These are phyloP conservation scores for Leptinotarsa defecta DNA, from an alignment of 1,140 invertebrate species.

Conservation along the genomic window DNA sequence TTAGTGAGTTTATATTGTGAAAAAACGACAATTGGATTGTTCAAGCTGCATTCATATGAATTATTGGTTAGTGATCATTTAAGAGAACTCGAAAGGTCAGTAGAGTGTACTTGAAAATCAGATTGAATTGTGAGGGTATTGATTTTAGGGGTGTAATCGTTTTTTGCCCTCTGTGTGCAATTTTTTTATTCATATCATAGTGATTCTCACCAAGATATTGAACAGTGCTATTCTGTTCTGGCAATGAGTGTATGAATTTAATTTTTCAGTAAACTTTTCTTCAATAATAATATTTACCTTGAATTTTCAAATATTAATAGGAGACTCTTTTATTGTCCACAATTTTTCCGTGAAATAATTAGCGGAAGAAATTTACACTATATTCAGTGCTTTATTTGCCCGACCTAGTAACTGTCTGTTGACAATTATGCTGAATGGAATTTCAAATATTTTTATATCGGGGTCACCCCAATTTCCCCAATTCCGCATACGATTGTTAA, in stretches of 20 bases:
- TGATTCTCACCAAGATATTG: too few relatives aligned
- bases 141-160: conserved; percentile 36
- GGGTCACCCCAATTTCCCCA: conserved; percentile 47
- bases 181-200: not conserved
- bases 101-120: conserved; percentile 10
- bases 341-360: too few relatives aligned
- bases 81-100: conserved; percentile 28
- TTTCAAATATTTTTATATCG: conserved; percentile 51
- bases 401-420: conserved; percentile 42
- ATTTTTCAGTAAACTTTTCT: not conserved
- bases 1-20: conserved; percentile 49
- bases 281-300: not conserved
- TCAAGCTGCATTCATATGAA: not conserved
- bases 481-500: conserved; percentile 34
- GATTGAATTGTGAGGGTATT: conserved; percentile 30
- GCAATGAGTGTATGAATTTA: too few relatives aligned
- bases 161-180: not conserved
- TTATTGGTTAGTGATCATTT: conserved; percentile 1
- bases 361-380: not conserved
- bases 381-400: conserved; percentile 27
- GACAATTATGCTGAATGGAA: conserved; percentile 44
- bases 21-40: conserved; percentile 43
- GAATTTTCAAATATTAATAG: not conserved
- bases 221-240: too few relatives aligned
- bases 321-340: too few relatives aligned